phyloP scores from a whole-genome alignment of 2,113 vertebrate species.

The Daphoenositta chrysoptera region DNA sequence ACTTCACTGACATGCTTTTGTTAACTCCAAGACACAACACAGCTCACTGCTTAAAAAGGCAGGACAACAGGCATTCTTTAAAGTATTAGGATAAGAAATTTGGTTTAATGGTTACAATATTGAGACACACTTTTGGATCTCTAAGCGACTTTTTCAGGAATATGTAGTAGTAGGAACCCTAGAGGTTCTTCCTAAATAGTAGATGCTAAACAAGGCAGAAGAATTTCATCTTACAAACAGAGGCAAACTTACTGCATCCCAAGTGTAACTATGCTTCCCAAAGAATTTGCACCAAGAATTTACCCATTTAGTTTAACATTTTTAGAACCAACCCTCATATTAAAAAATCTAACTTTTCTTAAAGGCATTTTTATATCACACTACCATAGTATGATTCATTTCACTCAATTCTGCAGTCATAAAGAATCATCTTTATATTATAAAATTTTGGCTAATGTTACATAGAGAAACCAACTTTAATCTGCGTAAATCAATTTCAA shows the following conservation, averaged over 20 bases:
- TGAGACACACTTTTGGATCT: background rate
- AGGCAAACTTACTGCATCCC: background rate
- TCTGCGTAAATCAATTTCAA: background rate
- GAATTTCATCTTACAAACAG: background rate
- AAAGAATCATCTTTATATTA: background rate
- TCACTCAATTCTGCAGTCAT: background rate
- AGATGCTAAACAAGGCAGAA: background rate
- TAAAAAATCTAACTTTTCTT: background rate
- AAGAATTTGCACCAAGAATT: background rate
- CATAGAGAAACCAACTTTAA: background rate
- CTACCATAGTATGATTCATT: background rate
- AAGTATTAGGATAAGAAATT: background rate
- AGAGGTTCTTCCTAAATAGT: background rate
- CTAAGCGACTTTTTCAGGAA: background rate
- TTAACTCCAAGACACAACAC: background rate
- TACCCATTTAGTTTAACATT: background rate
- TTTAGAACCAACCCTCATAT: background rate
- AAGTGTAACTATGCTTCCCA: background rate
- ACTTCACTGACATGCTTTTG: background rate
- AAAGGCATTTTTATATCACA: background rate
- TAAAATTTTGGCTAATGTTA: background rate
- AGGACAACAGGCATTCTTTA: background rate
- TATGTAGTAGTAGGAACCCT: background rate
- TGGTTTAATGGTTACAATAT: background rate
- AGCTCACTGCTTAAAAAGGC: background rate